These are phyloP conservation scores for Plutomurus gul DNA, from an alignment of 1,140 invertebrate genomes.

Conservation along the genomic window DNA sequence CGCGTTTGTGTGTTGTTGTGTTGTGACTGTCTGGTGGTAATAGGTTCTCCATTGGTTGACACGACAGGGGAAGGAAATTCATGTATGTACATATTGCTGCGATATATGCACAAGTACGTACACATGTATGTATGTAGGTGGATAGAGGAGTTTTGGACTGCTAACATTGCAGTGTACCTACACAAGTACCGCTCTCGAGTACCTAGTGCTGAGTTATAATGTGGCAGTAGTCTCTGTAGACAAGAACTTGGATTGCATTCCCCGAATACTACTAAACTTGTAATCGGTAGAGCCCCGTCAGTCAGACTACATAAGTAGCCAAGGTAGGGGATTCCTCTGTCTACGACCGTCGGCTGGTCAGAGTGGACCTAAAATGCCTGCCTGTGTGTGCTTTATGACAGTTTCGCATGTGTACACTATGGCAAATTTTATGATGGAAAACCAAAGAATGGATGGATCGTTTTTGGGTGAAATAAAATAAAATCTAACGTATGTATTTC, in stretches of 20 bases:
- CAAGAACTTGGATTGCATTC: background rate
- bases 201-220: too few species aligned
- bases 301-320: background rate
- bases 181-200: too few species aligned
- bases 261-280: conserved; percentile 4
- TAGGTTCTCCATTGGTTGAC: background rate
- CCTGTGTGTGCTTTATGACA: conserved; percentile 2
- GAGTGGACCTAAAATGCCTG: background rate
- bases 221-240: background rate
- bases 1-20: background rate
- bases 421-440: conserved; percentile 12
- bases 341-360: background rate
- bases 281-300: too few species aligned
- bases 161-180: background rate
- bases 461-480: conserved; percentile 16
- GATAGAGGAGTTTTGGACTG: too few species aligned
- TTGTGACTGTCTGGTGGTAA: background rate
- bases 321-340: background rate
- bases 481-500: conserved; percentile 15
- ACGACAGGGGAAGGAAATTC: background rate
- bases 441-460: conserved; percentile 10
- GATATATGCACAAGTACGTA: too few species aligned
- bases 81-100: background rate
- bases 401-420: conserved; percentile 6
- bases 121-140: too few species aligned